These are phyloP conservation scores for Scalopus aquaticus DNA, from an alignment of 2,113 vertebrate species.

Conservation along the genomic window DNA sequence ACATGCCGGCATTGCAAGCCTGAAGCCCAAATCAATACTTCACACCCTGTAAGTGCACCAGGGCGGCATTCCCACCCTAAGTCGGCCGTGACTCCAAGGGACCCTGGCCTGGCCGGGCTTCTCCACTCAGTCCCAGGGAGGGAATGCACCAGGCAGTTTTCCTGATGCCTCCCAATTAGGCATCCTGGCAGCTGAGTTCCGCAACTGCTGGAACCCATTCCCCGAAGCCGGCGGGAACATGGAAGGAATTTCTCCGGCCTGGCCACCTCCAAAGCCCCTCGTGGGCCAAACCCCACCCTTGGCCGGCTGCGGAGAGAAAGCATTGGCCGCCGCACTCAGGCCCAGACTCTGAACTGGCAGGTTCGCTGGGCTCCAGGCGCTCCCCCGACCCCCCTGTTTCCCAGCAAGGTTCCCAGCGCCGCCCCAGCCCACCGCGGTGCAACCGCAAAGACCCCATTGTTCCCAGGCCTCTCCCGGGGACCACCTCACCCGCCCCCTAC, in stretches of 20 bases:
- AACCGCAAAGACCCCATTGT: not conserved
- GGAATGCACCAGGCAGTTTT: not conserved
- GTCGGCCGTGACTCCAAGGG: not conserved
- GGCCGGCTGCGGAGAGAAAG: not conserved
- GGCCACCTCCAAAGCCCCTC: slow-evolving; percentile 49
- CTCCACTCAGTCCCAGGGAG: not conserved
- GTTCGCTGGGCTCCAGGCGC: not conserved
- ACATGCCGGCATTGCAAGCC: not conserved
- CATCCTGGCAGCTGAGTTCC: slow-evolving; percentile 33
- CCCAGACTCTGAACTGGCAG: not conserved
- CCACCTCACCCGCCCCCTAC: not conserved
- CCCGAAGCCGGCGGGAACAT: slow-evolving; percentile 24
- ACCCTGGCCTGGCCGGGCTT: not conserved
- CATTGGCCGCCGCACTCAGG: not conserved
- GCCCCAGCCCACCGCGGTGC: not conserved
- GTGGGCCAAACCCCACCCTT: slow-evolving; percentile 69
- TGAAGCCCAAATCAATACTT: not conserved
- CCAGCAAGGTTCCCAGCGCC: not conserved
- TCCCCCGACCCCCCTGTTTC: not conserved
- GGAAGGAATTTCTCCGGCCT: slow-evolving; percentile 68
- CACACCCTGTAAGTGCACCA: not conserved
- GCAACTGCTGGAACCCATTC: slow-evolving; percentile 31
- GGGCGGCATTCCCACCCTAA: not conserved
- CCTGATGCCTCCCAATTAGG: not conserved
- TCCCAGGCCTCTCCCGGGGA: not conserved